Conservation (phyloP, 2,797 vertebrate species). For the Sandelia bainsii region DNA sequence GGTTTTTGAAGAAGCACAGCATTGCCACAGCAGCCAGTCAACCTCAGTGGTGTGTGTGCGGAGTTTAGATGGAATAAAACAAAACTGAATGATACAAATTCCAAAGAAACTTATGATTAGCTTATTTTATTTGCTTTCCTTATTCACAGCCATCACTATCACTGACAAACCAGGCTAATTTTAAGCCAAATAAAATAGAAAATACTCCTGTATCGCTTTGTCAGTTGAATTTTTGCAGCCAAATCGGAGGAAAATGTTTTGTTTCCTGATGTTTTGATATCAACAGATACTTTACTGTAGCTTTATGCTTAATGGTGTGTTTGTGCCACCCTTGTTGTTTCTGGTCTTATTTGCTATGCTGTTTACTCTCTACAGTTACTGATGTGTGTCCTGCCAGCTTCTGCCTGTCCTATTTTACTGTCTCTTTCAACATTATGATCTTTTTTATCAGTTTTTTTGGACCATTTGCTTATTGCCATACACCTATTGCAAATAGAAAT, state of each 20-base stretch:
- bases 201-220: background rate
- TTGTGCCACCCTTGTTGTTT: slow-evolving; percentile 40
- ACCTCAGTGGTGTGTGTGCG: background rate
- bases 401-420: slow-evolving; percentile 45
- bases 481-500: background rate
- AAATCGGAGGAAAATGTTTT: slow-evolving; percentile 1
- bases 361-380: slow-evolving; percentile 42
- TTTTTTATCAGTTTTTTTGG: background rate
- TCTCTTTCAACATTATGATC: slow-evolving; percentile 32
- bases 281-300: slow-evolving; percentile 18
- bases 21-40: background rate
- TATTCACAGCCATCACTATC: background rate
- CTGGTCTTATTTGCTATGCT: slow-evolving; percentile 56
- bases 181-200: background rate
- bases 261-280: slow-evolving; percentile 14
- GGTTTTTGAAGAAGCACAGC: background rate
- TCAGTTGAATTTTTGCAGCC: background rate
- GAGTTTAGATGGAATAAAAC: background rate
- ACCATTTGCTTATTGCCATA: background rate
- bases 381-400: slow-evolving; percentile 25
- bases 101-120: background rate
- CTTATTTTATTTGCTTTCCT: background rate
- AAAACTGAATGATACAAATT: background rate
- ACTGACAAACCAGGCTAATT: background rate
- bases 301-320: slow-evolving; percentile 33